Evolutionary conservation across 2,888 invertebrate species (phyloP).

Genomic region (Calameuta pallipes): DNA sequence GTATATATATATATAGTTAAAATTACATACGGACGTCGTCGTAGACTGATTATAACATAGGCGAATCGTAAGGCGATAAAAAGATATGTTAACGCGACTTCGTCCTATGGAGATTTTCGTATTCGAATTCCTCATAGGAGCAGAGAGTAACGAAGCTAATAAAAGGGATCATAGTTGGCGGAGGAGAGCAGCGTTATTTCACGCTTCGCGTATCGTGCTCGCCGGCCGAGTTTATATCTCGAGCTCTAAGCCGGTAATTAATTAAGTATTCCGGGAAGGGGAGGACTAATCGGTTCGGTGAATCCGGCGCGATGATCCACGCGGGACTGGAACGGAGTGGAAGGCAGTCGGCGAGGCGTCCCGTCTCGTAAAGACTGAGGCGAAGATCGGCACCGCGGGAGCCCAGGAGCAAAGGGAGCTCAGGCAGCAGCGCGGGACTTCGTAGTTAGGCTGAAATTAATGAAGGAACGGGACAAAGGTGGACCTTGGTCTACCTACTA

Average conservation of each 20-base stretch:
- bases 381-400: not conserved
- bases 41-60: not conserved
- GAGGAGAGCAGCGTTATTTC: not conserved
- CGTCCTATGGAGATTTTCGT: not conserved
- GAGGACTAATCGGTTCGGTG: slow-evolving; percentile 22
- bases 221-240: not conserved
- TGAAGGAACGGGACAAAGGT: slow-evolving; percentile 18
- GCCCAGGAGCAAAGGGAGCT: not conserved
- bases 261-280: slow-evolving; percentile 21
- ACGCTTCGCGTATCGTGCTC: slow-evolving; percentile 2
- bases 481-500: slow-evolving; percentile 9
- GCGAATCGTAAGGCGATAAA: not conserved
- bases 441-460: slow-evolving; percentile 18
- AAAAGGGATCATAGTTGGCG: not conserved
- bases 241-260: slow-evolving; percentile 18
- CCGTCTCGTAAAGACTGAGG: not conserved
- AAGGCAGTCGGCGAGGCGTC: not conserved
- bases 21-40: not conserved
- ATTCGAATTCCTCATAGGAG: not conserved
- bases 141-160: not conserved
- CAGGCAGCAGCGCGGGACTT: not conserved
- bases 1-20: not conserved
- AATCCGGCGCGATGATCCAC: slow-evolving; percentile 6
- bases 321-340: not conserved
- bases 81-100: not conserved